Percentiles rank a stretch among this genome's conserved stretches.
phyloP scores from a whole-genome alignment of 2,797 vertebrate species.

The Acipenser transmontanus region DNA sequence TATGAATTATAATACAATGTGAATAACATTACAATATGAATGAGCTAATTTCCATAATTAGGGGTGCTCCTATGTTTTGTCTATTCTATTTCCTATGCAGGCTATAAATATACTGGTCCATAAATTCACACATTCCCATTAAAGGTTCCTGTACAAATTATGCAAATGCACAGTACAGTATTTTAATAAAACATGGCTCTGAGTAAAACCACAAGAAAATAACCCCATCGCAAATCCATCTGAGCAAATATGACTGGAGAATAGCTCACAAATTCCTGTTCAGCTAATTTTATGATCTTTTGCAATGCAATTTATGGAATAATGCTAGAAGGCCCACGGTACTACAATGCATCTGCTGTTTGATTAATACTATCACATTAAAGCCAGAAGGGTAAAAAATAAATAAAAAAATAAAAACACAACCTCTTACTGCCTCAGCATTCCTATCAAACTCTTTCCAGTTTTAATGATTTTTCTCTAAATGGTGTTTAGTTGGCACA shows the following conservation, averaged over 20 bases:
- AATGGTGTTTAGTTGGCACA: conserved; percentile 54
- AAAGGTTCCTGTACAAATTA: conserved; percentile 2
- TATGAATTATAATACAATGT: no score
- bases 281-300: conserved; percentile 52
- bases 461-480: conserved; percentile 36
- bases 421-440: conserved; percentile 46
- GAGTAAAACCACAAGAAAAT: conserved; percentile 42
- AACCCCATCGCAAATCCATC: conserved; percentile 41
- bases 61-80: not conserved
- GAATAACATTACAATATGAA: not conserved
- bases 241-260: conserved; percentile 37
- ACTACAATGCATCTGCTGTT: conserved; percentile 54
- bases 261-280: conserved; percentile 49
- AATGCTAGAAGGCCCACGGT: conserved; percentile 49
- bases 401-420: conserved; percentile 26
- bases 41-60: not conserved
- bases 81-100: not conserved
- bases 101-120: not conserved
- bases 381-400: conserved; percentile 44
- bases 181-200: conserved; percentile 4
- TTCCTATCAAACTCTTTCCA: conserved; percentile 37
- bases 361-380: conserved; percentile 55
- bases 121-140: not conserved
- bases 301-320: conserved; percentile 48
- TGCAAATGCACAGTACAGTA: conserved; percentile 3